Conservation (phyloP, 2,797 vertebrate genomes). For the Falco berigora region DNA sequence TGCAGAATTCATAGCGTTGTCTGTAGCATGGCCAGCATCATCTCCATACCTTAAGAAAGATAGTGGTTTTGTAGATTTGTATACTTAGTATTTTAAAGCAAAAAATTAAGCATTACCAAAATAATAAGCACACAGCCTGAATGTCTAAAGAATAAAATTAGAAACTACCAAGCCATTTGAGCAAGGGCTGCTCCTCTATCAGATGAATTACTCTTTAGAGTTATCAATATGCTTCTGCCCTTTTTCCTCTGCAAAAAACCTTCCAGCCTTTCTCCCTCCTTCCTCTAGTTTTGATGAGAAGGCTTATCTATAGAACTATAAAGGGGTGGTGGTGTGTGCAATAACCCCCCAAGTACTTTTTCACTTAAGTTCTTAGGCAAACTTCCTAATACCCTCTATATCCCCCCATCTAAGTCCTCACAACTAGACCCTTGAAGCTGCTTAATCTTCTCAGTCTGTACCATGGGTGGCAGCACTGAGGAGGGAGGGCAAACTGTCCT, state of each 20-base stretch:
- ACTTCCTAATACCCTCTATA: not conserved
- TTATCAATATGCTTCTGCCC: not conserved
- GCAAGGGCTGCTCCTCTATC: constrained; percentile 10
- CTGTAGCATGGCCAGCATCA: constrained; percentile 89
- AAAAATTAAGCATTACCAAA: not conserved
- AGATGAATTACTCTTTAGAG: not conserved
- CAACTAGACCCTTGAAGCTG: not conserved
- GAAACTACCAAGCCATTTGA: not conserved
- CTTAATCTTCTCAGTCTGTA: not conserved
- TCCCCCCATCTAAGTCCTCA: not conserved
- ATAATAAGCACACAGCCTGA: not conserved
- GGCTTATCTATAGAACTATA: not conserved
- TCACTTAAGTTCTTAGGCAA: not conserved
- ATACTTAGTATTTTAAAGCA: not conserved
- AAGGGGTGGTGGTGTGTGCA: not conserved
- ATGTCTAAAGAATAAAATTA: not conserved
- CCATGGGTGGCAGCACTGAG: not conserved
- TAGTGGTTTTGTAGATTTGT: not conserved
- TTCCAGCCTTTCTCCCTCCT: not conserved
- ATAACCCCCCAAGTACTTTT: not conserved
- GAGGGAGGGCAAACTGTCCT: not conserved
- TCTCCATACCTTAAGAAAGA: constrained; percentile 85
- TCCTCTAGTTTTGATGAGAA: not conserved
- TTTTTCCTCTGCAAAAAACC: not conserved
- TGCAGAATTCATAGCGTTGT: constrained; percentile 89